Evolutionary conservation across 2,888 invertebrate species (phyloP), one percentile per base, ranked within the genome.

Genomic region (Alentia gelatinosa): DNA sequence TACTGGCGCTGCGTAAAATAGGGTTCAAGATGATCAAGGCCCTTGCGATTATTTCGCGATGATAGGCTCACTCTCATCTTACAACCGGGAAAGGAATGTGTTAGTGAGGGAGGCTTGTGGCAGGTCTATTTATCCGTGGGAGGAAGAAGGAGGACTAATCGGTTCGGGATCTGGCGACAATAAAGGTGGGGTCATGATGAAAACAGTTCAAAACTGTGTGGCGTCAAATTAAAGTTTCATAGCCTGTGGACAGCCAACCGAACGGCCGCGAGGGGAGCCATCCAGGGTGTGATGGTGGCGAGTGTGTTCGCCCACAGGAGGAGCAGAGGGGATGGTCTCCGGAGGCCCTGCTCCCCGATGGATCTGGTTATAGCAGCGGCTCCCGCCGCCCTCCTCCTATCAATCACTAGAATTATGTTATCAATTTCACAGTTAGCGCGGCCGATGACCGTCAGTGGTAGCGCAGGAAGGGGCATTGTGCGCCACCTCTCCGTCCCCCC

Each of bases 361-460:
- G 15, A 42, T 42, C 47, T 42, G 47, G 15, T 15, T 42, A 12
- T 42, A 56, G 56, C 19, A n/a, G 5, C 56, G 56, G n/a, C 79
- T 39, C 74, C 39, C 15, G n/a, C 39, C 39, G 37, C 35, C 39
- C 1, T 39, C 19, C 79, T 0, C 9, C 39, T 35, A 79, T 79
- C 79, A 79, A 35, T 79, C 79, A 79, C 37, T 15, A 35, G 26
- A 79, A 79, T 79, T 79, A 79, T 79, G 79, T 79, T 79, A 79
- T 79, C 79, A 79, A 79, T 79, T 79, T 79, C 79, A 74, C 74
- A 74, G 33, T 33, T 74, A 33, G 33, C 12, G n/a, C 9, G 37
- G 39, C 79, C 39, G 79, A 79, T 79, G 79, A 79, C 15, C 79
- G 37, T 19, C 37, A 39, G 7, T 19, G 23, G n/a, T n/a, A 19